Evolutionary conservation across 2,113 vertebrate species (phyloP).

Genomic region (Phaethon lepturus): DNA sequence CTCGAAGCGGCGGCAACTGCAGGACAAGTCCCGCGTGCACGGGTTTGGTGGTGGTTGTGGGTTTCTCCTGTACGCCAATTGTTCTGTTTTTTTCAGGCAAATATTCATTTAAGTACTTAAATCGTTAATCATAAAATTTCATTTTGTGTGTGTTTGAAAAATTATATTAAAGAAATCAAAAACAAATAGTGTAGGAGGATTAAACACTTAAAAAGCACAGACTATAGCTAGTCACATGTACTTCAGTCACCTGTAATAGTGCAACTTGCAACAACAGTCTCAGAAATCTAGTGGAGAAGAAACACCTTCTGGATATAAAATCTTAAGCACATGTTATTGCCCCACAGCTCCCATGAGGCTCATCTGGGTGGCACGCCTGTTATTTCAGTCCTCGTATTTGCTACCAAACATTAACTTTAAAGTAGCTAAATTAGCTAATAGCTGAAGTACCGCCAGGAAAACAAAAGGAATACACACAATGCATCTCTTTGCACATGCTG

Average conservation of each 20-base stretch:
- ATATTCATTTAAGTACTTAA: not conserved
- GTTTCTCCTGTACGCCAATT: not conserved
- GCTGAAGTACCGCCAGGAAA: not conserved
- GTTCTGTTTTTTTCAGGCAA: not conserved
- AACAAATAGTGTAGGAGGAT: not conserved
- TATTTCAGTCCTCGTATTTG: not conserved
- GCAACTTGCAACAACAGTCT: not conserved
- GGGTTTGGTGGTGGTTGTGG: not conserved
- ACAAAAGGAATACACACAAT: not conserved
- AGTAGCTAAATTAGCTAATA: not conserved
- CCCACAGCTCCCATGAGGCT: not conserved
- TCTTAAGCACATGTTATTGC: not conserved
- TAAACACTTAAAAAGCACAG: not conserved
- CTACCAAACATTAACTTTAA: not conserved
- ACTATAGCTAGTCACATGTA: not conserved
- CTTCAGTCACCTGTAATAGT: not conserved
- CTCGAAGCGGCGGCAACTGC: not conserved
- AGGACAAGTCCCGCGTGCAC: fast-evolving
- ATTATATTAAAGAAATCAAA: not conserved
- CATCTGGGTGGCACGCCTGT: not conserved
- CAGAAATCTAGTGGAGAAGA: not conserved
- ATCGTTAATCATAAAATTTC: not conserved
- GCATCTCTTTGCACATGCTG: not conserved
- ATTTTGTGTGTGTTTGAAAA: not conserved
- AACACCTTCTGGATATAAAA: not conserved